These are phyloP conservation scores for Chinchilla lanigera DNA, from an alignment of 2,113 vertebrate species.

Conservation along the genomic window DNA sequence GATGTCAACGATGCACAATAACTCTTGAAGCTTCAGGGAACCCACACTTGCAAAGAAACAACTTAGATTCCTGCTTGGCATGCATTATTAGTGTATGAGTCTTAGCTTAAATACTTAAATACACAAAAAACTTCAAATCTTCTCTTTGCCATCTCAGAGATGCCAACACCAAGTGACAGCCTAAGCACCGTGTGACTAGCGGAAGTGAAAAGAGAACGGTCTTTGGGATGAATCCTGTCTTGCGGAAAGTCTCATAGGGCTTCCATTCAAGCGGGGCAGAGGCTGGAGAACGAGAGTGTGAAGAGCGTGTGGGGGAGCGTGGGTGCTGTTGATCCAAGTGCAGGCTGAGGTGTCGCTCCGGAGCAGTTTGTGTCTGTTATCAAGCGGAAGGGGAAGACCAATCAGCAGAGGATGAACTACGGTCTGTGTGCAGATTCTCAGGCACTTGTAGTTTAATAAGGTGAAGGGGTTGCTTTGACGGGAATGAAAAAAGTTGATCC, in stretches of 20 bases:
- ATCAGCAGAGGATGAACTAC: background rate
- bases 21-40: background rate
- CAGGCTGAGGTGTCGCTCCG: background rate
- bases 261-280: background rate
- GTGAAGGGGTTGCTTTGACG: background rate
- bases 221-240: background rate
- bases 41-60: background rate
- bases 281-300: background rate
- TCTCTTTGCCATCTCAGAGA: background rate
- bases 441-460: background rate
- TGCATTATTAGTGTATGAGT: background rate
- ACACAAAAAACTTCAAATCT: background rate
- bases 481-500: background rate
- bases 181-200: background rate
- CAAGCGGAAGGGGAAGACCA: background rate
- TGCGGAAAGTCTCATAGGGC: background rate
- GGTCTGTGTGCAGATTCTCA: background rate
- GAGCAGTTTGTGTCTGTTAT: background rate
- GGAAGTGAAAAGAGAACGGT: conserved; percentile 1
- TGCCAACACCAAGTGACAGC: background rate
- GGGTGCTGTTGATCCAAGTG: background rate
- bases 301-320: background rate
- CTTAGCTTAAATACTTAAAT: background rate
- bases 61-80: background rate
- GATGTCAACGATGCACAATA: background rate